phyloP scores from a whole-genome alignment of 2,797 vertebrate genomes.

The Notolepis coatsorum region DNA sequence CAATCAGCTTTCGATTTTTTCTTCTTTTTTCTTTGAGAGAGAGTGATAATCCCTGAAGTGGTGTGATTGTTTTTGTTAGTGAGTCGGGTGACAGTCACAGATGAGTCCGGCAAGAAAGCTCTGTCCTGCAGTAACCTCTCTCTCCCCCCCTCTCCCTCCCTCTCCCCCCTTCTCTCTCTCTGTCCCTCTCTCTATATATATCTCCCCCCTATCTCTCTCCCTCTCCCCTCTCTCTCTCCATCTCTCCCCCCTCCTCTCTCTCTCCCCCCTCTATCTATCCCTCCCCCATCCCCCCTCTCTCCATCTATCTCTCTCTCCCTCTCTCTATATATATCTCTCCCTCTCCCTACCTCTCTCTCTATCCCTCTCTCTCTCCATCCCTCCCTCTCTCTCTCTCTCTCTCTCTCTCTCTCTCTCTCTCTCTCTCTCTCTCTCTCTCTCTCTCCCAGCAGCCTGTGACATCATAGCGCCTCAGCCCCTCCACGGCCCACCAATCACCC shows the following conservation, averaged over 20 bases:
- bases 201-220: slow-evolving; percentile 33
- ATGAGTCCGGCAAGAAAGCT: slow-evolving; percentile 29
- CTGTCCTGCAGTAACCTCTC: slow-evolving; percentile 70
- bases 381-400: slow-evolving; percentile 29
- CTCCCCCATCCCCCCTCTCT: too few species aligned
- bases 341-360: slow-evolving; percentile 12
- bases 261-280: slow-evolving; percentile 69
- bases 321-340: too few species aligned
- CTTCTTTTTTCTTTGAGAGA: background rate
- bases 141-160: slow-evolving; percentile 27
- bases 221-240: slow-evolving; percentile 32
- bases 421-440: slow-evolving; percentile 36
- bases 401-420: slow-evolving; percentile 25
- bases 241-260: slow-evolving; percentile 27
- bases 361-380: slow-evolving; percentile 42
- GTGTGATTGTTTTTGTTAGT: slow-evolving; percentile 20
- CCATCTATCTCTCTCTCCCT: too few species aligned
- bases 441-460: slow-evolving; percentile 43
- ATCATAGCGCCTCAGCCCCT: slow-evolving; percentile 38
- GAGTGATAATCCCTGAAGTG: background rate
- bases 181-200: slow-evolving; percentile 41
- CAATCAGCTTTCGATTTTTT: slow-evolving; percentile 1
- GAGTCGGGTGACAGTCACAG: slow-evolving; percentile 18
- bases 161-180: slow-evolving; percentile 33
- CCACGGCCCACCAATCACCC: slow-evolving; percentile 50